Percentiles rank a stretch among this genome's conserved stretches.
phyloP scores from a whole-genome alignment of 2,888 invertebrate species.

The Pheosia gnoma region DNA sequence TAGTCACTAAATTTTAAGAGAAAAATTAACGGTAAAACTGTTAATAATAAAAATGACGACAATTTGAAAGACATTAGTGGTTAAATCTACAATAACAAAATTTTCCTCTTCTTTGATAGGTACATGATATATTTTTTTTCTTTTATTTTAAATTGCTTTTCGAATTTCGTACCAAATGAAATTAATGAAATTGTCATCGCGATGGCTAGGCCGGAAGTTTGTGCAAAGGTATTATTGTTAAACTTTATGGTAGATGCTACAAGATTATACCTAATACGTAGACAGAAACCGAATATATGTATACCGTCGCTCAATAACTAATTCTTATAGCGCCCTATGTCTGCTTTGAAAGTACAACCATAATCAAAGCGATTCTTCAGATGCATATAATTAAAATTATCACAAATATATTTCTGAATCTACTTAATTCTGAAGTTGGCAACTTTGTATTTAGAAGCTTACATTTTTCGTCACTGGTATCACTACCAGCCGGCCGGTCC shows the following conservation, averaged over 20 bases:
- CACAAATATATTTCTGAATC: neutral
- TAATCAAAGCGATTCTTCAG: neutral
- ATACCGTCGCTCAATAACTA: neutral
- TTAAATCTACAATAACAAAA: conserved; percentile 81
- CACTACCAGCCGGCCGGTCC: conserved; percentile 40
- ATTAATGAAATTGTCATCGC: conserved; percentile 70
- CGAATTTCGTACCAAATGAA: conserved; percentile 69
- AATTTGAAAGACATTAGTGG: conserved; percentile 80
- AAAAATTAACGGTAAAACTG: conserved; percentile 77
- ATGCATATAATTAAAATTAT: neutral
- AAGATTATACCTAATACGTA: neutral
- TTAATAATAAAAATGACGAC: conserved; percentile 80
- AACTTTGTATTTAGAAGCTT: conserved; percentile 26
- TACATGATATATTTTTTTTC: conserved; percentile 73
- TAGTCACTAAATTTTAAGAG: conserved; percentile 76
- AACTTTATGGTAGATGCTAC: conserved; percentile 41
- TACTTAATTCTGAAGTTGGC: conserved; percentile 22
- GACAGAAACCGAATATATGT: neutral
- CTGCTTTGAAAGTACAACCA: neutral
- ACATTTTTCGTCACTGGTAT: conserved; percentile 29
- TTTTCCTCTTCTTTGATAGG: conserved; percentile 81
- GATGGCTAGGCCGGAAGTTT: conserved; percentile 58
- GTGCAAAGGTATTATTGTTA: conserved; percentile 36
- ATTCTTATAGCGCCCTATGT: neutral
- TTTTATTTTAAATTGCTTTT: conserved; percentile 77